Evolutionary conservation across 2,113 vertebrate genomes (phyloP).

Genomic region (Thomomys bottae): DNA sequence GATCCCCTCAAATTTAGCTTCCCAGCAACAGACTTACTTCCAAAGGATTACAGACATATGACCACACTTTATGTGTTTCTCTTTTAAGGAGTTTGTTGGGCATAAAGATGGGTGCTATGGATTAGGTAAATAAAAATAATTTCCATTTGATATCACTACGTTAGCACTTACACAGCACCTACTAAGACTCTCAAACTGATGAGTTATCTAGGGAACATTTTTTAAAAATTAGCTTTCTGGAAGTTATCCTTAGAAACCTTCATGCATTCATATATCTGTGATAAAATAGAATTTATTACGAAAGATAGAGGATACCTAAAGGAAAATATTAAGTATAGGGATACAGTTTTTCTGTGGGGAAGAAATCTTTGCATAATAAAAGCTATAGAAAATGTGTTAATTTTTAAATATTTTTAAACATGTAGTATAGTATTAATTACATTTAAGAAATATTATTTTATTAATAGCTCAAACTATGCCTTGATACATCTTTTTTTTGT

Average conservation of each 20-base stretch:
- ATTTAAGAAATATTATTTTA: not conserved
- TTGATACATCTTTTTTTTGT: not conserved
- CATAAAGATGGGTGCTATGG: not conserved
- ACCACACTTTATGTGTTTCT: not conserved
- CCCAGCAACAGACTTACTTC: not conserved
- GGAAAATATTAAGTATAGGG: not conserved
- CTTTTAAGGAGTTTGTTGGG: not conserved
- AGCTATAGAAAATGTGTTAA: not conserved
- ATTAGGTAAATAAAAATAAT: not conserved
- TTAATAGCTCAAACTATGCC: not conserved
- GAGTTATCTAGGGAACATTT: not conserved
- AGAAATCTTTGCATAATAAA: not conserved
- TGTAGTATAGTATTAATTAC: not conserved
- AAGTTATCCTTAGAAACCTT: not conserved
- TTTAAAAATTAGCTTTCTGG: constrained; percentile 27
- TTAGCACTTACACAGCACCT: constrained; percentile 4
- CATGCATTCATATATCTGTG: not conserved
- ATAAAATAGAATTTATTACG: not conserved
- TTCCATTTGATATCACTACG: not conserved
- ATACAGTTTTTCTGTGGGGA: not conserved
- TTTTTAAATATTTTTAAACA: not conserved
- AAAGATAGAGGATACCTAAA: not conserved
- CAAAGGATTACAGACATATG: not conserved
- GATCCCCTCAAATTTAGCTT: not conserved
- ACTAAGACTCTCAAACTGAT: not conserved